Conservation (phyloP, 2,797 vertebrate genomes). For the Setipinna tenuifilis region DNA sequence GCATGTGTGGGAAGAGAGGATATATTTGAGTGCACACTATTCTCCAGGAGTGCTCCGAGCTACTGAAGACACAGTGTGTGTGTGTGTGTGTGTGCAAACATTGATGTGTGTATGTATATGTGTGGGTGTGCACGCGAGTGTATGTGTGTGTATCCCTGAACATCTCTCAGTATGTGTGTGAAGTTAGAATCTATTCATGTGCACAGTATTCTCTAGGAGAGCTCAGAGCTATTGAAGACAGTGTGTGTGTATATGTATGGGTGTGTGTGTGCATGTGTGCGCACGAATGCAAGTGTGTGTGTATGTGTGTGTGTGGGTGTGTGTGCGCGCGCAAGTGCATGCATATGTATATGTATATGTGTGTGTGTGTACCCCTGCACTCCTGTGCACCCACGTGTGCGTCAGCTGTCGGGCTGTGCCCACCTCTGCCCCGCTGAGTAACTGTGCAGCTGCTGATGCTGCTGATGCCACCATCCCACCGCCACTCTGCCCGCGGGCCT, state of each 20-base stretch:
- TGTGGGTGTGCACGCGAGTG: too few species aligned
- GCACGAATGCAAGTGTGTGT: too few species aligned
- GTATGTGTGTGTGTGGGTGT: not conserved
- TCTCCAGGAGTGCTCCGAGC: too few species aligned
- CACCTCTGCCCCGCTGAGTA: slow-evolving; percentile 78
- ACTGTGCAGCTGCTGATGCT: slow-evolving; percentile 76
- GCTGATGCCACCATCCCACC: slow-evolving; percentile 34
- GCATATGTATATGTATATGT: not conserved
- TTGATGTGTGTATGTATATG: not conserved
- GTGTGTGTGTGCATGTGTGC: not conserved
- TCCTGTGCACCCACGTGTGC: not conserved
- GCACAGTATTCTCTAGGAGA: not conserved
- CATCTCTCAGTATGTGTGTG: not conserved
- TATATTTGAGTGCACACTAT: too few species aligned
- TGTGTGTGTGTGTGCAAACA: too few species aligned
- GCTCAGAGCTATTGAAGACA: not conserved
- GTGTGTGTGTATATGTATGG: not conserved
- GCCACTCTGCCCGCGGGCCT: slow-evolving; percentile 64
- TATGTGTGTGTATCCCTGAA: too few species aligned
- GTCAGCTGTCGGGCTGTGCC: slow-evolving; percentile 65
- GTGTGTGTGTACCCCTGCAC: not conserved
- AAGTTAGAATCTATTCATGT: not conserved
- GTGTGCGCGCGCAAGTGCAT: not conserved
- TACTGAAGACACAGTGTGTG: too few species aligned
- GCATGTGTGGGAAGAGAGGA: too few species aligned